These are phyloP conservation scores for Drosophila formosana DNA, from an alignment of 2,888 invertebrate genomes.

Conservation along the genomic window DNA sequence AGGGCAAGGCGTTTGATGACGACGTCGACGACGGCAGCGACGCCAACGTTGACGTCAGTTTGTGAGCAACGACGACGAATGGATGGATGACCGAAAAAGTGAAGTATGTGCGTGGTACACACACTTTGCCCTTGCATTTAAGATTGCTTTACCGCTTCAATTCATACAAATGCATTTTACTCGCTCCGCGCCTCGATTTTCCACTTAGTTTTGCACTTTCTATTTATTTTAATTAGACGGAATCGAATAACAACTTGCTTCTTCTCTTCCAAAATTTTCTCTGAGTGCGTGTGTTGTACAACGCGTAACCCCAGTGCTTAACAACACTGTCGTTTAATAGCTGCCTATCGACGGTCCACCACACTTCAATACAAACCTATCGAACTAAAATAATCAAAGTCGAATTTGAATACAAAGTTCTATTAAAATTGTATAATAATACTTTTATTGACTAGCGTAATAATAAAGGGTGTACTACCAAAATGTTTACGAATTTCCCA, in stretches of 20 bases:
- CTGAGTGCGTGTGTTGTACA: conserved; percentile 46
- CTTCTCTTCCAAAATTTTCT: conserved; percentile 65
- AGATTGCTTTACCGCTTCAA: conserved; percentile 51
- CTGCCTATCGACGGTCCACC: conserved; percentile 20
- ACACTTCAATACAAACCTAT: background rate
- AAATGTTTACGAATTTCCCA: no score
- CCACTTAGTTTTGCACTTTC: conserved; percentile 49
- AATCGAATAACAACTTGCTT: conserved; percentile 61
- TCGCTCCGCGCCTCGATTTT: conserved; percentile 34
- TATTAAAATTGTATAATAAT: background rate
- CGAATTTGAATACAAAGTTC: background rate
- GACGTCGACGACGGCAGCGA: conserved; percentile 60
- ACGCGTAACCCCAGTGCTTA: background rate
- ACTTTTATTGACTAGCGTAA: no score
- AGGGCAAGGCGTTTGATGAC: conserved; percentile 61
- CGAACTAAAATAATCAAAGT: no score
- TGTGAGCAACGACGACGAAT: conserved; percentile 42
- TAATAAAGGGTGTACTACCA: no score
- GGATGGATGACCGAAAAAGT: conserved; percentile 72
- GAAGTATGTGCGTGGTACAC: conserved; percentile 60
- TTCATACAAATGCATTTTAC: conserved; percentile 61
- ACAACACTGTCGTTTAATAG: conserved; percentile 5
- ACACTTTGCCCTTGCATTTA: conserved; percentile 44
- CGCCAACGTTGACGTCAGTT: conserved; percentile 66
- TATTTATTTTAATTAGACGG: conserved; percentile 48